These are phyloP conservation scores for Batillaria attramentaria DNA, from an alignment of 1,140 invertebrate species.

Conservation along the genomic window DNA sequence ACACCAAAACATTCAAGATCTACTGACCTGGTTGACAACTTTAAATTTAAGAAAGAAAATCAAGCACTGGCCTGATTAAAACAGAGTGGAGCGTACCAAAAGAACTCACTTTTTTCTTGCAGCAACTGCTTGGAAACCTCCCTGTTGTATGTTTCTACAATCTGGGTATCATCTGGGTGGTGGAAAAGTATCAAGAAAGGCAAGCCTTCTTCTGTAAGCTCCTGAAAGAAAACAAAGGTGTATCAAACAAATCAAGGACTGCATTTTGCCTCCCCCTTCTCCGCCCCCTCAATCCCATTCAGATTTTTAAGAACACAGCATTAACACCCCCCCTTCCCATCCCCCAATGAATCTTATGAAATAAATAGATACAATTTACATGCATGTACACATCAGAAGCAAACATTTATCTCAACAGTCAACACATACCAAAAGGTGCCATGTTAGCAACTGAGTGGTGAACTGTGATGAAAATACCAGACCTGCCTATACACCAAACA, in stretches of 20 bases:
- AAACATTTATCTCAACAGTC: too few relatives aligned
- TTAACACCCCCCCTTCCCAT: background rate
- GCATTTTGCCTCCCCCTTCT: too few relatives aligned
- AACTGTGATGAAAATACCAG: too few relatives aligned
- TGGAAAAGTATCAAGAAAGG: constrained; percentile 99
- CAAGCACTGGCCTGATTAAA: too few relatives aligned
- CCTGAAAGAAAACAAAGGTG: constrained; percentile 70
- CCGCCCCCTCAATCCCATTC: background rate
- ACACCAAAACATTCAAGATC: too few relatives aligned
- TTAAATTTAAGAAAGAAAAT: too few relatives aligned
- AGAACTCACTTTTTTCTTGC: constrained; percentile 88
- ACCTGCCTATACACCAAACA: too few relatives aligned
- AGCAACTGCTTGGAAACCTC: constrained; percentile 85
- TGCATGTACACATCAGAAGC: too few relatives aligned
- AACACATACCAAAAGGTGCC: too few relatives aligned
- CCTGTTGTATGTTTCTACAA: constrained; percentile 89
- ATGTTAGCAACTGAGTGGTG: too few relatives aligned
- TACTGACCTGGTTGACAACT: too few relatives aligned
- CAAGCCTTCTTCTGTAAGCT: constrained; percentile 98
- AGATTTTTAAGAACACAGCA: background rate
- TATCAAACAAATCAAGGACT: constrained; percentile 1
- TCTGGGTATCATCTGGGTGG: constrained; percentile 86
- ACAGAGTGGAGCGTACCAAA: too few relatives aligned
- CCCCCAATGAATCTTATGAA: background rate
- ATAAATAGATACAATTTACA: background rate